Evolutionary conservation across 2,888 invertebrate species (phyloP).

Genomic region (Chesias legatella): DNA sequence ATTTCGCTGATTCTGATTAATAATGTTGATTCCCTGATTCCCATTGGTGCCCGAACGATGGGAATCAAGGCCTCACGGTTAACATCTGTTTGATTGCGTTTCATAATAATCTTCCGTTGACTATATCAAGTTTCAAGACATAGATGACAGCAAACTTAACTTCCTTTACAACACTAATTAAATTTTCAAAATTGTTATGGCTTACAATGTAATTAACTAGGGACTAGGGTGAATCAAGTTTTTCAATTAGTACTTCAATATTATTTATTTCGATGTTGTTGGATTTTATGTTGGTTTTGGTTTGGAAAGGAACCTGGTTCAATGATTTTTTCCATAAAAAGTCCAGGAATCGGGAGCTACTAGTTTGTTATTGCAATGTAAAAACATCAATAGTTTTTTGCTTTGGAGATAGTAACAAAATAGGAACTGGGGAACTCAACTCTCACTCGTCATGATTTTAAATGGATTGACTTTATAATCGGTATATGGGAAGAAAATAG

Average conservation of each 20-base stretch:
- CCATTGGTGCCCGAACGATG: slow-evolving; percentile 61
- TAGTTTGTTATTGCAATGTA: slow-evolving; percentile 18
- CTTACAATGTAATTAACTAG: no score
- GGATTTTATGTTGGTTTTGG: slow-evolving; percentile 43
- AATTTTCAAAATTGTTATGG: no score
- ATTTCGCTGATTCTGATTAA: slow-evolving; percentile 16
- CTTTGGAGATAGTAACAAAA: neutral
- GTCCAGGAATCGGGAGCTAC: slow-evolving; percentile 60
- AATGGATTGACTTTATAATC: slow-evolving; percentile 12
- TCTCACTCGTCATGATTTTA: slow-evolving; percentile 9
- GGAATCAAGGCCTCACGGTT: slow-evolving; percentile 29
- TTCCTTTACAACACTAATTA: no score
- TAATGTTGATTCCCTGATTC: slow-evolving; percentile 30
- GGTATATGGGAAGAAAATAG: slow-evolving; percentile 23
- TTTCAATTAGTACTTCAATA: no score
- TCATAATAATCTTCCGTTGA: slow-evolving; percentile 24
- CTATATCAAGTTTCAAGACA: neutral
- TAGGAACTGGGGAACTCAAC: slow-evolving; percentile 1
- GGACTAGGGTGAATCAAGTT: no score
- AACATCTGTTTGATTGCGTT: slow-evolving; percentile 32
- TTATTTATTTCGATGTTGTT: slow-evolving; percentile 7
- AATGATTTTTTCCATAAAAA: slow-evolving; percentile 70
- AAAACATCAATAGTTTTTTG: slow-evolving; percentile 9
- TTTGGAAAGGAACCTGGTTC: slow-evolving; percentile 52
- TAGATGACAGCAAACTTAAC: no score